Evolutionary conservation across 2,113 vertebrate species (phyloP).

Genomic region (Turdus rufiventris): DNA sequence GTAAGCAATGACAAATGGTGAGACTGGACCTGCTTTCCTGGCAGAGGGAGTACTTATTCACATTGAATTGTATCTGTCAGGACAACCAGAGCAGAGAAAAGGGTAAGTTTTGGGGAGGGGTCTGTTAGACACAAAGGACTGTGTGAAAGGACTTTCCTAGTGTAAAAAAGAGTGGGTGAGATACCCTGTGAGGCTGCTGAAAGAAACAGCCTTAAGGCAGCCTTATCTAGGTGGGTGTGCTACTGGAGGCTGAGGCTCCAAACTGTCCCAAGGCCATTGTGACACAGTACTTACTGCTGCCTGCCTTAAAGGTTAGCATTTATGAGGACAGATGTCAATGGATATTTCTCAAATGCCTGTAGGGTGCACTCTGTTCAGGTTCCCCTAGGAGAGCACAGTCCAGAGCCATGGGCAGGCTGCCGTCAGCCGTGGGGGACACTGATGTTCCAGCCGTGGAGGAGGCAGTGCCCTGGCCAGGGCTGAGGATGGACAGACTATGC

Average conservation of each 20-base stretch:
- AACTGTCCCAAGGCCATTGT: background rate
- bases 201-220: background rate
- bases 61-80: background rate
- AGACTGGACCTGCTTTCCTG: background rate
- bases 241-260: background rate
- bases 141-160: background rate
- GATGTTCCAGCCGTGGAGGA: background rate
- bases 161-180: background rate
- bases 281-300: background rate
- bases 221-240: background rate
- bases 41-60: background rate
- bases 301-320: background rate
- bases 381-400: background rate
- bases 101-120: background rate
- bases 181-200: background rate
- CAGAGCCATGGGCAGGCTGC: fast-evolving
- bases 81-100: background rate
- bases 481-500: background rate
- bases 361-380: background rate
- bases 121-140: background rate
- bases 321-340: background rate
- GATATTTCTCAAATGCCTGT: background rate
- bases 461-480: background rate
- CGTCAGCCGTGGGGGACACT: fast-evolving
- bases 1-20: background rate